A percentile compares a stretch with the other conserved stretches of the same genome.
Evolutionary conservation across 2,113 vertebrate genomes (phyloP).

Genomic region (Cavia aperea): DNA sequence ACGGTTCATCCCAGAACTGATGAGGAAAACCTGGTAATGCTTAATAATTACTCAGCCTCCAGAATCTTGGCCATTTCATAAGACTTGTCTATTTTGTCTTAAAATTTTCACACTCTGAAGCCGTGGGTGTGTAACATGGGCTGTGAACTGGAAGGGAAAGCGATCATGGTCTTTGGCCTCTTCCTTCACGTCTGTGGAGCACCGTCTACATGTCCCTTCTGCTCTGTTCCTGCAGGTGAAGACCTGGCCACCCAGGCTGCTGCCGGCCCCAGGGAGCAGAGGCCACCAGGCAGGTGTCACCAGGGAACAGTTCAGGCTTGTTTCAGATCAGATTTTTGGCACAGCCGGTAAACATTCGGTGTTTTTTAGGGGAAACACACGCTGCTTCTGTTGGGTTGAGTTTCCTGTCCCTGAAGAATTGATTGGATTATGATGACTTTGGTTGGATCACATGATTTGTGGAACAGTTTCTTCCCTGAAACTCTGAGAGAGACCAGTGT

Average conservation of each 20-base stretch:
- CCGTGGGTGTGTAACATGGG: background rate
- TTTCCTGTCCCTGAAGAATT: background rate
- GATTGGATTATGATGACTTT: background rate
- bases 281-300: background rate
- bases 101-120: background rate
- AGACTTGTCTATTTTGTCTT: background rate
- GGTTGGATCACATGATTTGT: background rate
- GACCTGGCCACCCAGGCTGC: background rate
- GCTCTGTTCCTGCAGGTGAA: rapidly evolving
- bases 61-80: background rate
- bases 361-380: background rate
- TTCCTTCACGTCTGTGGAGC: background rate
- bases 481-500: background rate
- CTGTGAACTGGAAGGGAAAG: background rate
- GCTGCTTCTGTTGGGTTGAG: background rate
- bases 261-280: background rate
- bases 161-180: no score
- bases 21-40: background rate
- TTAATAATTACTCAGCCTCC: background rate
- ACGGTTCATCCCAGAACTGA: background rate
- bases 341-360: no score
- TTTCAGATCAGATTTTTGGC: background rate
- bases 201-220: background rate
- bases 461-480: background rate
- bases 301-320: background rate